phyloP scores from a whole-genome alignment of 1,140 invertebrate genomes.

The Brachionus paranguensis region DNA sequence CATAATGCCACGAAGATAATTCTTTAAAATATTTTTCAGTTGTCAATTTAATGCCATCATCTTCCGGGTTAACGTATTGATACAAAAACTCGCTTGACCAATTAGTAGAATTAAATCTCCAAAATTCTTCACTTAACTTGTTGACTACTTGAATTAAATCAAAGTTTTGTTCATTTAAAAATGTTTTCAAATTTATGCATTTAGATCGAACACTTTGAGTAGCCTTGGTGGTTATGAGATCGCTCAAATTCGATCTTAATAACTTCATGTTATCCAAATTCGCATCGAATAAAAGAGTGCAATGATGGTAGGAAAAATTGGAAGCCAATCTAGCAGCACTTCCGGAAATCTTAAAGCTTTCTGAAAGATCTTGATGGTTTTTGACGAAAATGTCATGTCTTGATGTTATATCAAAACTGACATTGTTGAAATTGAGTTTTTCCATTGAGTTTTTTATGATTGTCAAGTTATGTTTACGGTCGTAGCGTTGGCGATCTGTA shows the following conservation, averaged over 20 bases:
- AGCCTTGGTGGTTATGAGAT: conserved; percentile 68
- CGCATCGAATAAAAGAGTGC: conserved; percentile 77
- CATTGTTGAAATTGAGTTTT: conserved; percentile 69
- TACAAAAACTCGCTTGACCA: neutral
- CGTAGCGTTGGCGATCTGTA: conserved; percentile 64
- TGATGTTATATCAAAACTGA: conserved; percentile 19
- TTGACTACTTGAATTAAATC: conserved; percentile 9
- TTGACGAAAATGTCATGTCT: conserved; percentile 41
- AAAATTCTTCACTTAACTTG: conserved; percentile 13
- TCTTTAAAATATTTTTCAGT: conserved; percentile 62
- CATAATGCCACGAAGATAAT: conserved; percentile 76
- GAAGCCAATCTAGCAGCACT: conserved; percentile 80
- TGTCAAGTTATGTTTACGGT: conserved; percentile 70
- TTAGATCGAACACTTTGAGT: conserved; percentile 71
- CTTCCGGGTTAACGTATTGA: conserved; percentile 32
- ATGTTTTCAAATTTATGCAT: conserved; percentile 38
- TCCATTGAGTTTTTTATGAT: conserved; percentile 66
- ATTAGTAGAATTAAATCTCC: conserved; percentile 37
- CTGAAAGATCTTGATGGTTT: neutral
- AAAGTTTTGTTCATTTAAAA: neutral
- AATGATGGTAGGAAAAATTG: conserved; percentile 84
- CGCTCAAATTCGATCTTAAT: conserved; percentile 51
- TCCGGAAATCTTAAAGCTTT: conserved; percentile 69
- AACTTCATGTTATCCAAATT: conserved; percentile 65
- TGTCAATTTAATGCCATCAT: neutral